Percentiles rank a stretch among this genome's conserved stretches.
Conservation (phyloP, 1,140 invertebrate species). For the Metaphire vulgaris region DNA sequence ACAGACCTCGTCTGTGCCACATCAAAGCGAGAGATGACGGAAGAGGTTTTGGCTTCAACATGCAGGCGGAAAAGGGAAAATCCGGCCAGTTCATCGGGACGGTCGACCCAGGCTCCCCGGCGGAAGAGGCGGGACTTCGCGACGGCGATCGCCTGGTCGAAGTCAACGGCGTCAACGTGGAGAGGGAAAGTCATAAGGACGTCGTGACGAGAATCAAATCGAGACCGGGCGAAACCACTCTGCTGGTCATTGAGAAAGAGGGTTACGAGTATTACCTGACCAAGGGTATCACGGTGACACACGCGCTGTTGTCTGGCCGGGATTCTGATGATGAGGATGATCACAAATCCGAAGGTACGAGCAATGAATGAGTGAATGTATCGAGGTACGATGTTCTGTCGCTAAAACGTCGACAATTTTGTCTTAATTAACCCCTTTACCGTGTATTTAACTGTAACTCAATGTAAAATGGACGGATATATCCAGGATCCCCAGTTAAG, state of each 20-base stretch:
- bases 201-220: constrained; percentile 61
- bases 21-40: constrained; percentile 71
- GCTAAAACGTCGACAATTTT: no score
- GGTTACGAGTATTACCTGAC: constrained; percentile 69
- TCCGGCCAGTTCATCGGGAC: constrained; percentile 94
- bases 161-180: constrained; percentile 51
- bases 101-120: constrained; percentile 87
- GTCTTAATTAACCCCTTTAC: no score
- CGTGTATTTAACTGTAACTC: no score
- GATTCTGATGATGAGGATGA: no score
- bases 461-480: no score
- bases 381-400: no score
- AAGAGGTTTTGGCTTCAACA: constrained; percentile 96
- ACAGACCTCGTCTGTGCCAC: constrained; percentile 31
- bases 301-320: constrained; percentile 40
- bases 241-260: constrained; percentile 78
- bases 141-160: constrained; percentile 84
- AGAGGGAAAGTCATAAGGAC: constrained; percentile 88
- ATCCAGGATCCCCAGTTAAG: no score
- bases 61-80: constrained; percentile 93
- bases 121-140: constrained; percentile 78
- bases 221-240: constrained; percentile 74
- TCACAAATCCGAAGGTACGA: background rate
- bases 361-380: no score
- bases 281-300: constrained; percentile 61